phyloP scores from a whole-genome alignment of 2,113 vertebrate genomes.

The Pseudopodoces humilis region DNA sequence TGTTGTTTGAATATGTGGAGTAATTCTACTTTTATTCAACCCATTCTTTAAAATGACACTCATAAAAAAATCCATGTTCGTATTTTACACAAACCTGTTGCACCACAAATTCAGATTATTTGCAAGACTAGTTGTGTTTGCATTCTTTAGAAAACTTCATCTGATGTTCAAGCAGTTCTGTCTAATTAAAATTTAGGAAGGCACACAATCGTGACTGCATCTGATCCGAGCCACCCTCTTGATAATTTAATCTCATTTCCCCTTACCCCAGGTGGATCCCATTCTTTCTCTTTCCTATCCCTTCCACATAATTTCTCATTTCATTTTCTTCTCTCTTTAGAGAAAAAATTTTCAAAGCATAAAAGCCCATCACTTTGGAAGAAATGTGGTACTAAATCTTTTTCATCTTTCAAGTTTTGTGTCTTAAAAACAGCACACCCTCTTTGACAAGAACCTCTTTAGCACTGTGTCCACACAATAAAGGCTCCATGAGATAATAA shows the following conservation, averaged over 20 bases:
- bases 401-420: not conserved
- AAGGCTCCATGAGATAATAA: not conserved
- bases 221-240: not conserved
- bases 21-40: not conserved
- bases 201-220: fast-evolving
- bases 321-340: not conserved
- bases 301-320: not conserved
- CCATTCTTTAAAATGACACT: not conserved
- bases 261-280: too few species aligned
- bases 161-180: not conserved
- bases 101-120: not conserved
- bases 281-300: not conserved
- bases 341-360: not conserved
- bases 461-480: not conserved
- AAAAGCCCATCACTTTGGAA: not conserved
- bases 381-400: not conserved
- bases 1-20: not conserved
- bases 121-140: not conserved
- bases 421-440: not conserved
- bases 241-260: not conserved
- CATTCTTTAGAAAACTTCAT: not conserved
- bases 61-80: constrained; percentile 1
- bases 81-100: not conserved
- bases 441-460: not conserved
- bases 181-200: not conserved